Evolutionary conservation across 2,797 vertebrate genomes (phyloP).

Genomic region (Schizopygopsis malacanthus): DNA sequence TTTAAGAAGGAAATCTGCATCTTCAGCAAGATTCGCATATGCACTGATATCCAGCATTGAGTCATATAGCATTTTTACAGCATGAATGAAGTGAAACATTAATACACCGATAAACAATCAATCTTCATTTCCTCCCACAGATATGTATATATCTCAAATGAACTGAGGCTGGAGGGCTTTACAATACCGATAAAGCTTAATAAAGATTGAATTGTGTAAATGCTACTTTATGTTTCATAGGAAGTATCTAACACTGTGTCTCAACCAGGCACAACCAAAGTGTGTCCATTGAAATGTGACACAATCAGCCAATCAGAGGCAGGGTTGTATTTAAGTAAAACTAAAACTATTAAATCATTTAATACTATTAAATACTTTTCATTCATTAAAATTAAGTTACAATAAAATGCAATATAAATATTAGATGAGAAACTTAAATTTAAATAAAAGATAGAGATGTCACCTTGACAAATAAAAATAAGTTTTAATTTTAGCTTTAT

Average conservation of each 20-base stretch:
- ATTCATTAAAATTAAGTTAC: neutral
- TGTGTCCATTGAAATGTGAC: neutral
- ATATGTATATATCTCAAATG: slow-evolving; percentile 6
- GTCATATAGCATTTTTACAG: slow-evolving; percentile 35
- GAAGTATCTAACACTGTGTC: neutral
- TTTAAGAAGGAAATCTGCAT: neutral
- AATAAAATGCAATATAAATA: neutral
- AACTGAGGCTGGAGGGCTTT: neutral
- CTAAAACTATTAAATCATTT: neutral
- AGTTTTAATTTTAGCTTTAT: neutral
- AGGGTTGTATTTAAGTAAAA: neutral
- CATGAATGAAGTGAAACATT: slow-evolving; percentile 23
- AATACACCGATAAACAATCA: slow-evolving; percentile 8
- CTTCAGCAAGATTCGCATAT: slow-evolving; percentile 7
- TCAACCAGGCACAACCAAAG: neutral
- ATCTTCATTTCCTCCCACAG: slow-evolving; percentile 17
- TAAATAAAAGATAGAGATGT: neutral
- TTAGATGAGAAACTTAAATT: neutral
- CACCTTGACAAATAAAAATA: neutral
- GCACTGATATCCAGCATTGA: slow-evolving; percentile 27
- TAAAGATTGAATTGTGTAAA: neutral
- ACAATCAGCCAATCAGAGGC: neutral
- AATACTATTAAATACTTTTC: neutral
- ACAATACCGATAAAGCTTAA: slow-evolving; percentile 6
- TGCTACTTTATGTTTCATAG: slow-evolving; percentile 29